These are phyloP conservation scores for Erinaceus europaeus DNA, from an alignment of 2,113 vertebrate species.

Conservation along the genomic window DNA sequence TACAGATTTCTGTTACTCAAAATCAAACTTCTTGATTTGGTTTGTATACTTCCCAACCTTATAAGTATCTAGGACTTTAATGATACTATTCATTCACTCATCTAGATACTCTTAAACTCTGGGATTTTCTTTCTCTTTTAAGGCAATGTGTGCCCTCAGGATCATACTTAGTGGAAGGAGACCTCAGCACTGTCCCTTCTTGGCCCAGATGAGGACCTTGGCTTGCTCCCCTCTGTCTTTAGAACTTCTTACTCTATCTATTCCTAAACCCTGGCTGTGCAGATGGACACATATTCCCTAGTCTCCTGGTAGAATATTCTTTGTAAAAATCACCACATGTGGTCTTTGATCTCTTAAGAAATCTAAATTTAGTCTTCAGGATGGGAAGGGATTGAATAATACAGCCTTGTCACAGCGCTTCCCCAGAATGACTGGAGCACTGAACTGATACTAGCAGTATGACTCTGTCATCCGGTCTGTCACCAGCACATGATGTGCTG, in stretches of 20 bases:
- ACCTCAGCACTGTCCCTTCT: not conserved
- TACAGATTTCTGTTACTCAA: not conserved
- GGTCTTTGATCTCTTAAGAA: not conserved
- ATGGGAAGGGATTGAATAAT: not conserved
- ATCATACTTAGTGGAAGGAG: not conserved
- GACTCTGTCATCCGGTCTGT: not conserved
- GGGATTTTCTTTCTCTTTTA: not conserved
- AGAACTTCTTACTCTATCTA: not conserved
- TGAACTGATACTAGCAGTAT: too few species aligned
- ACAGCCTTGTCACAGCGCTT: not conserved
- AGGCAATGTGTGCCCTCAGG: not conserved
- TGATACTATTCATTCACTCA: not conserved
- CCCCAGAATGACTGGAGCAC: not conserved
- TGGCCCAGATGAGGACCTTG: not conserved
- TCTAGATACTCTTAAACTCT: not conserved
- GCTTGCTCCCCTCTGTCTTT: not conserved
- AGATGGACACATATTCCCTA: not conserved
- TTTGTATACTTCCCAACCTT: too few species aligned
- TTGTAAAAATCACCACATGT: not conserved
- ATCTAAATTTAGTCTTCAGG: not conserved
- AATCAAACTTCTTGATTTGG: too few species aligned
- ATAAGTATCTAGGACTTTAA: not conserved
- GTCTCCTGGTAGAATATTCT: not conserved
- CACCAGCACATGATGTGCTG: rapidly evolving
- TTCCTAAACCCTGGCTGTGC: not conserved